Evolutionary conservation across 2,113 vertebrate genomes (phyloP), one percentile per base, ranked within the genome.

Genomic region (Mormyrus iriodes): DNA sequence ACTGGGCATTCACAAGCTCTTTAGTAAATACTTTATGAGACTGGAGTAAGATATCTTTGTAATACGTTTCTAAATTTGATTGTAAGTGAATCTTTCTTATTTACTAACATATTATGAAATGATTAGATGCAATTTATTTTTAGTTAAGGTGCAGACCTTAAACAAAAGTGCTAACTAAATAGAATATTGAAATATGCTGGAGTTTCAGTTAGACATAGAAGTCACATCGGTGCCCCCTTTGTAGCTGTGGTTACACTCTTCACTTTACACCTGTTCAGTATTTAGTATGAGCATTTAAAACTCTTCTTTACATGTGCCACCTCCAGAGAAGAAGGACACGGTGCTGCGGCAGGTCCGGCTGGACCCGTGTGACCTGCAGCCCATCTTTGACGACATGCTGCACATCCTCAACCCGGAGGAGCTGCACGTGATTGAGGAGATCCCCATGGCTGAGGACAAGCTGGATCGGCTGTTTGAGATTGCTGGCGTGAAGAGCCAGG

Each of bases 341-440:
- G 98, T 99, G 91, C 95, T 99, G 90, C 96, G 98, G 76, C 98
- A 99, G 93, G 97, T 99, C 84, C 98, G 98, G 86, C 95, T 99
- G 93, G 98, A 99, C 94, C 97, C 97, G 1, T 99, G 97, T 0
- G 97, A 99, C 95, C 95, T 99, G 92, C 98, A 99, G 95, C 98
- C 98, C 90, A 97, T 99, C 94, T 99, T 99, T 0, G 98, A 99
- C 0, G 98, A 99, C 93, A 98, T 99, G 98, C 96, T 99, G 93
- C 98, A 98, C 94, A 97, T 99, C 94, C 96, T 99, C 88, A 98
- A 98, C 92, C 98, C 97, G 0, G 98, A 99, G 73, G 98, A 99
- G 94, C 96, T 99, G 90, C 97, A 96, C 0, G 90, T 96, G 49
- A 97, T 99, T 1, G 98, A 99, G 94, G 96, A 97, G 94, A 98